Evolutionary conservation across 2,888 invertebrate species (phyloP), one percentile per base, ranked within the genome.

Genomic region (Clitarchus hookeri): DNA sequence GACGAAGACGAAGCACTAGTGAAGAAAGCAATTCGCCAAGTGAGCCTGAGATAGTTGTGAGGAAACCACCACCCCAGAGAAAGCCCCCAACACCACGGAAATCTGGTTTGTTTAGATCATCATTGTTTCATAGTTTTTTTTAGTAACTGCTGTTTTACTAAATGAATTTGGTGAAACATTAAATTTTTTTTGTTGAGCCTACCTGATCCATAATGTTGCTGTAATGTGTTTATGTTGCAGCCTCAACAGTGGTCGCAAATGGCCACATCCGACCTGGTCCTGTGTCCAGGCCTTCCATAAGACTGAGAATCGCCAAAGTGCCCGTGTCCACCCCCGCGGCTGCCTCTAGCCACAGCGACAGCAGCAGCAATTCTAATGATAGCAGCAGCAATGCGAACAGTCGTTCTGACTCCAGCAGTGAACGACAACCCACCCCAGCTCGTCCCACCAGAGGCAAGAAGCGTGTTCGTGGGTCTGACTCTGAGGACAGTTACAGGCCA

Each of bases 401-500:
- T 54, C 82, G 44, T 48, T 79, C 65, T 3, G 53, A 83, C 65
- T 78, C 44, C n/a, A 83, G 44, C 85, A 85, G 85, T 80, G 83
- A 48, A 23, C 44, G 83, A 44, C 27, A 26, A 36, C 26, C 53
- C 23, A 13, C 78, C 53, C 84, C 77, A 19, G 44, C 27, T 25
- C 83, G 85, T n/a, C 48, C 23, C 25, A 26, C 84, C 26, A 84
- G 86, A 6, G 80, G 84, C 27, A 86, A 84, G 44, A 86, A 87
- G 85, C 84, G 88, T 11, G 78, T 80, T 19, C 84, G 84, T 25
- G 54, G 27, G 0, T 83, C 86, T 36, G 93, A 93, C 89, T 94
- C 94, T 0, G 94, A 93, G 88, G 94, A 94, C 25, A 92, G 92
- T 89, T 94, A 93, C 88, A 93, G 93, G 86, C 93, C 93, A 13